A percentile compares a stretch with the other conserved stretches of the same genome.
Conservation (phyloP, 1,140 invertebrate species). For the Aphidius gifuensis region DNA sequence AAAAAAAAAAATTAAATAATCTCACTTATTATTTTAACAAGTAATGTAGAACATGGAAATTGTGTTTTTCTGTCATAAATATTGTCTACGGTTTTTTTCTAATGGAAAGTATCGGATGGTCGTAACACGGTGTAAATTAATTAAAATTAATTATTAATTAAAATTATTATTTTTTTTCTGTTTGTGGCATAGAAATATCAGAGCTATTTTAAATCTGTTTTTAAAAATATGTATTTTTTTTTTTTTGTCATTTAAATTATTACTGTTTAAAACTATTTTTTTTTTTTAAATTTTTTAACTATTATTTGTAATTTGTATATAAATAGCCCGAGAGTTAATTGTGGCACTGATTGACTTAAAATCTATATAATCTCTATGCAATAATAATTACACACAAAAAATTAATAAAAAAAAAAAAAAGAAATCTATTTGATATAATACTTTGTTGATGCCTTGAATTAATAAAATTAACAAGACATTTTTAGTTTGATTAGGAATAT, state of each 20-base stretch:
- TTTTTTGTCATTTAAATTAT: conserved; percentile 1
- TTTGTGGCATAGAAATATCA: conserved; percentile 52
- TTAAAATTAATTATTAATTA: background rate
- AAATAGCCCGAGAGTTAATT: too few species aligned
- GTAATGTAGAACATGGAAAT: conserved; percentile 15
- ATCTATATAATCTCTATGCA: too few species aligned
- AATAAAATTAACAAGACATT: background rate
- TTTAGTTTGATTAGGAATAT: background rate
- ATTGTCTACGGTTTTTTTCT: conserved; percentile 47
- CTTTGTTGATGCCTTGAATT: background rate
- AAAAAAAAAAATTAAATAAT: conserved; percentile 19
- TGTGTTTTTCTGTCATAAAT: conserved; percentile 46
- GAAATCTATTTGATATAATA: conserved; percentile 16
- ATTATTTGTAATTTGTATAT: background rate
- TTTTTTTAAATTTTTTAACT: conserved; percentile 2
- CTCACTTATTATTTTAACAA: conserved; percentile 20
- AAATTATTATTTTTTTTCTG: conserved; percentile 26
- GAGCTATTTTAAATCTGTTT: conserved; percentile 31
- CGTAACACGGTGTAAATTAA: conserved; percentile 39
- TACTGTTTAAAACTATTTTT: background rate
- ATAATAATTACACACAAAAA: too few species aligned
- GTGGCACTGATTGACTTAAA: too few species aligned
- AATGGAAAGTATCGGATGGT: conserved; percentile 49
- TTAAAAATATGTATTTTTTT: conserved; percentile 10
- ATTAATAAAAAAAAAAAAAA: too few species aligned